Percentiles rank a stretch among this genome's conserved stretches.
phyloP scores from a whole-genome alignment of 2,113 vertebrate species.

The Eretmochelys imbricata region DNA sequence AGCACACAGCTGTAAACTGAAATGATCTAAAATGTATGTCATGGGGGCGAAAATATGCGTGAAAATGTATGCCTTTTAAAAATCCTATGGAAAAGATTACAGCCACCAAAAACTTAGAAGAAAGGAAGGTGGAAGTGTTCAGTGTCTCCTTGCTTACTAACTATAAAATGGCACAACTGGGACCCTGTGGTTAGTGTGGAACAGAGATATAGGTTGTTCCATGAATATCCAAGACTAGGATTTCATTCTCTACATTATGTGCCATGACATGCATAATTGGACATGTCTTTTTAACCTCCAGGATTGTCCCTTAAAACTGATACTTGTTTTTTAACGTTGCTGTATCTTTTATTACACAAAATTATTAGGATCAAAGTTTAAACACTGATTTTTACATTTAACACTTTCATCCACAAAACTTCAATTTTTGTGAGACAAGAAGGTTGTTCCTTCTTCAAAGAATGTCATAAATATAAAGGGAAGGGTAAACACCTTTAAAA shows the following conservation, averaged over 20 bases:
- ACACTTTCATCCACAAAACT: neutral
- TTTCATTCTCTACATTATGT: neutral
- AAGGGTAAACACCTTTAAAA: too few species aligned
- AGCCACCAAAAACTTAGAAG: conserved; percentile 1
- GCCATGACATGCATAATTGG: neutral
- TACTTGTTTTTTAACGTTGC: neutral
- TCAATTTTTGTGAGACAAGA: neutral
- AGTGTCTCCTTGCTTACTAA: conserved; percentile 19
- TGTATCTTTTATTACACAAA: neutral
- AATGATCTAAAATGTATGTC: neutral
- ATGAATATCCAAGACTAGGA: neutral
- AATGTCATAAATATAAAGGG: too few species aligned
- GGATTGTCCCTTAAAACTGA: neutral
- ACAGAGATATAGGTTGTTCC: neutral
- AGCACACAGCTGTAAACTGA: neutral
- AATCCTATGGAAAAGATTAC: neutral
- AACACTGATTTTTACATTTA: neutral
- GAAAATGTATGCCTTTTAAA: neutral
- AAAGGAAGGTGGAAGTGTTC: neutral
- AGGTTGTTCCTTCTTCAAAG: neutral
- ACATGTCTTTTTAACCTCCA: neutral
- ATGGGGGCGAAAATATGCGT: neutral
- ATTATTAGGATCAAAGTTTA: neutral
- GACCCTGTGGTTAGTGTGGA: neutral
- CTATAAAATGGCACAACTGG: neutral